Evolutionary conservation across 1,140 invertebrate species (phyloP).

Genomic region (Ceratina calcarata): DNA sequence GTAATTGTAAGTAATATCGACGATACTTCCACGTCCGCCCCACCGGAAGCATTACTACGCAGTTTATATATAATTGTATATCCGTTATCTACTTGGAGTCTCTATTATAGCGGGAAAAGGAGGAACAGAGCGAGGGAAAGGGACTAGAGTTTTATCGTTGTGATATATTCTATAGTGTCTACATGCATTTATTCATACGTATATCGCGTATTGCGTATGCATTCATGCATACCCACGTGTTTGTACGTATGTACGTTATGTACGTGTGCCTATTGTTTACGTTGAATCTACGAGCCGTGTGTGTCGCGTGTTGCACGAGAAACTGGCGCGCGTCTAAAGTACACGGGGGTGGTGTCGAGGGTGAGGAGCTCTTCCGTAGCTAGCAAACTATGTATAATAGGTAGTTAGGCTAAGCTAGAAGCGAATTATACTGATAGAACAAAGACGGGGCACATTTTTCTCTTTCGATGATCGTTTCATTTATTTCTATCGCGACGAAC

Average conservation of each 20-base stretch:
- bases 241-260: constrained; percentile 61
- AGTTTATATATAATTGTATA: constrained; percentile 64
- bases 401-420: constrained; percentile 25
- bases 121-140: background rate
- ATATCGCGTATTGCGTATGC: constrained; percentile 38
- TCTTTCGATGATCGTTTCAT: background rate
- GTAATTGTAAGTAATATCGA: constrained; percentile 56
- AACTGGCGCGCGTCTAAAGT: constrained; percentile 48
- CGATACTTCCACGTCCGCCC: constrained; percentile 64
- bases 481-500: background rate
- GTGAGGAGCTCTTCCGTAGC: constrained; percentile 49
- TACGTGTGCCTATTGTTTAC: constrained; percentile 63
- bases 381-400: constrained; percentile 9
- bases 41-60: constrained; percentile 60
- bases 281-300: constrained; percentile 51
- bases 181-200: constrained; percentile 62
- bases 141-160: constrained; percentile 76
- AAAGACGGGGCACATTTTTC: background rate
- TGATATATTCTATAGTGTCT: constrained; percentile 71
- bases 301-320: constrained; percentile 29
- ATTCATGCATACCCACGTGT: constrained; percentile 38
- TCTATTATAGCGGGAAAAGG: constrained; percentile 56
- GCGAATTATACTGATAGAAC: constrained; percentile 6
- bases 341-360: background rate
- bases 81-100: constrained; percentile 63